Evolutionary conservation across 2,113 vertebrate species (phyloP).

Genomic region (Callocephalon fimbriatum): DNA sequence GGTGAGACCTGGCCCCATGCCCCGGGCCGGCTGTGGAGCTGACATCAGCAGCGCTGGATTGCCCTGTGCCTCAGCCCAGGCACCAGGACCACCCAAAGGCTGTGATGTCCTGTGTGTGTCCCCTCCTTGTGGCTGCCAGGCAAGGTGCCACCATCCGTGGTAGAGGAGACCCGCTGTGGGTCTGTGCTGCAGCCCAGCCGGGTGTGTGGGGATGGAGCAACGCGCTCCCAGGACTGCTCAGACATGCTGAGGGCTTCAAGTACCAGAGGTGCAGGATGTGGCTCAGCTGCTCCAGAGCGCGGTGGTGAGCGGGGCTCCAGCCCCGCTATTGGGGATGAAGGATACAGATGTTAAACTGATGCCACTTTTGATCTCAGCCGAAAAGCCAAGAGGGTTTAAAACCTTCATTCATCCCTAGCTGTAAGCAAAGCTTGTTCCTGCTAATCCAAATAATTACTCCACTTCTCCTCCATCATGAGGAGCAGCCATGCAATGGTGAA

Average conservation of each 20-base stretch:
- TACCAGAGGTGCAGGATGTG: too few relatives aligned
- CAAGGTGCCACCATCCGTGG: accelerated
- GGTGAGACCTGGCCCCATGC: background rate
- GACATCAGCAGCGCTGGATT: accelerated
- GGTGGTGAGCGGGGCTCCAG: background rate
- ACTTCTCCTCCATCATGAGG: background rate
- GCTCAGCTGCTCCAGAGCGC: background rate
- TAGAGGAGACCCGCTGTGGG: background rate
- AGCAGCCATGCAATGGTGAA: background rate
- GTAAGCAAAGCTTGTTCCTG: background rate
- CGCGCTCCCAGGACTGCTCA: accelerated
- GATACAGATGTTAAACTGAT: background rate
- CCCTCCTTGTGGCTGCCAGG: background rate
- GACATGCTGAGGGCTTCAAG: accelerated
- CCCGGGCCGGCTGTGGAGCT: accelerated
- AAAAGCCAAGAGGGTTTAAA: background rate
- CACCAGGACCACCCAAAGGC: background rate
- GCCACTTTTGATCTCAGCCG: background rate
- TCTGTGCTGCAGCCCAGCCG: background rate
- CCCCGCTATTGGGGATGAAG: background rate
- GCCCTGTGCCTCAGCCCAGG: background rate
- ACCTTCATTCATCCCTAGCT: background rate
- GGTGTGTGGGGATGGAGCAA: accelerated
- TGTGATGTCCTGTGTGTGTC: background rate
- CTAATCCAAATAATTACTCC: background rate